phyloP scores from a whole-genome alignment of 2,888 invertebrate species.

The Herminia tarsipennalis region DNA sequence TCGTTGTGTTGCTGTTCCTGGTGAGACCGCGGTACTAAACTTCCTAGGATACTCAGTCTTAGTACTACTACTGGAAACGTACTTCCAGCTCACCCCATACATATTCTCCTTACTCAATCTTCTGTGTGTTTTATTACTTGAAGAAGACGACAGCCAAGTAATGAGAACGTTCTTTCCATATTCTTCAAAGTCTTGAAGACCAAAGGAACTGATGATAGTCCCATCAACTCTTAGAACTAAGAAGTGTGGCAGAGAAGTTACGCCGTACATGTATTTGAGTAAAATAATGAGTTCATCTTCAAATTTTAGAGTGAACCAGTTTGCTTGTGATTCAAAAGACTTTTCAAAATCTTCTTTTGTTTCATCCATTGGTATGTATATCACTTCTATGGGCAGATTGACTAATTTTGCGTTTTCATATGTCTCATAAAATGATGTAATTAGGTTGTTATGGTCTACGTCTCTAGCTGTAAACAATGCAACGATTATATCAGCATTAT shows the following conservation, averaged over 20 bases:
- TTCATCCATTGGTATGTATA: conserved; percentile 70
- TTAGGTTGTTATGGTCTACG: conserved; percentile 60
- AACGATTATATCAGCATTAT: conserved; percentile 61
- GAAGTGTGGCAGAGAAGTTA: conserved; percentile 66
- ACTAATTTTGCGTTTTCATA: conserved; percentile 67
- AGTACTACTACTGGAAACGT: conserved; percentile 27
- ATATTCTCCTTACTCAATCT: conserved; percentile 57
- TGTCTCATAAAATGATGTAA: conserved; percentile 66
- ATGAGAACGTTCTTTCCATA: conserved; percentile 73
- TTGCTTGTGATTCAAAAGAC: conserved; percentile 66
- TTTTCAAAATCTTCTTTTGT: conserved; percentile 50
- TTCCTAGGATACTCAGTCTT: conserved; percentile 48
- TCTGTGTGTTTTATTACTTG: conserved; percentile 45
- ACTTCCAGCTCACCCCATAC: conserved; percentile 66
- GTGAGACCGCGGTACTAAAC: too few relatives aligned
- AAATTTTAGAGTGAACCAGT: conserved; percentile 72
- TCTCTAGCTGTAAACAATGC: conserved; percentile 65
- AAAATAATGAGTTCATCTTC: conserved; percentile 58
- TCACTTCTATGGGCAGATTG: conserved; percentile 73
- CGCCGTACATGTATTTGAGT: conserved; percentile 61
- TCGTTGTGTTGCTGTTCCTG: too few relatives aligned
- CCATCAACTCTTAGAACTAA: conserved; percentile 61
- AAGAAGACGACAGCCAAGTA: conserved; percentile 62
- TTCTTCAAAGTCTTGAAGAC: conserved; percentile 63
- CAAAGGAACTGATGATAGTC: conserved; percentile 60